Evolutionary conservation across 2,888 invertebrate species (phyloP), one percentile per base, ranked within the genome.

Genomic region (Agelastica alni): DNA sequence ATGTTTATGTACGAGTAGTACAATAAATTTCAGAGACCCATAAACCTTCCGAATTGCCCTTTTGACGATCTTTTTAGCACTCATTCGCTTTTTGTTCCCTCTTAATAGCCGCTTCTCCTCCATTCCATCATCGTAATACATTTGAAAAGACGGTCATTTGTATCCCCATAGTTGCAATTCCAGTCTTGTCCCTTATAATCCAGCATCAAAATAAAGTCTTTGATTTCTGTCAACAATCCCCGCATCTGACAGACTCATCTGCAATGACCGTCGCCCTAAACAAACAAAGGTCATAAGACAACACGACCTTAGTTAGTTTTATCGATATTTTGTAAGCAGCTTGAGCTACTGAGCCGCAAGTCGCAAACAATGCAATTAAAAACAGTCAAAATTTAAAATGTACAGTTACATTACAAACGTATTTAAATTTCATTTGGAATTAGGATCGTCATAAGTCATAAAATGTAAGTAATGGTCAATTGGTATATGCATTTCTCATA

Each of bases 151-250:
- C 26, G 32, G 43, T 4, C 32, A 52, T 52, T 52, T 48, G 39
- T 52, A 48, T 41, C 41, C 32, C 17, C 18, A 9, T 20, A 49
- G 41, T 45, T 57, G 41, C 53, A 57, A 57, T 65, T 66, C 60
- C 65, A 63, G 61, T 65, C 62, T 62, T 59, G 66, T 52, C 66
- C 66, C 65, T 65, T 65, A 67, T 66, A 66, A 68, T 67, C 67
- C 60, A 22, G 64, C 64, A 60, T 66, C 58, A 60, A 63, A 59
- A 64, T 60, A 59, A 63, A 61, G 65, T 63, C 65, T 62, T 62
- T 68, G 68, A 70, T 69, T 67, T 66, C 63, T 66, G 68, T 69
- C 66, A 69, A 67, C 67, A 67, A 58, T 62, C 47, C 56, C 59
- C 49, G 54, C 60, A 62, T 62, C 58, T 65, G 64, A 64, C 67